Base-by-base conservation (phyloP, 2,888 invertebrate species). In the Drosophila peninsularis region DNA sequence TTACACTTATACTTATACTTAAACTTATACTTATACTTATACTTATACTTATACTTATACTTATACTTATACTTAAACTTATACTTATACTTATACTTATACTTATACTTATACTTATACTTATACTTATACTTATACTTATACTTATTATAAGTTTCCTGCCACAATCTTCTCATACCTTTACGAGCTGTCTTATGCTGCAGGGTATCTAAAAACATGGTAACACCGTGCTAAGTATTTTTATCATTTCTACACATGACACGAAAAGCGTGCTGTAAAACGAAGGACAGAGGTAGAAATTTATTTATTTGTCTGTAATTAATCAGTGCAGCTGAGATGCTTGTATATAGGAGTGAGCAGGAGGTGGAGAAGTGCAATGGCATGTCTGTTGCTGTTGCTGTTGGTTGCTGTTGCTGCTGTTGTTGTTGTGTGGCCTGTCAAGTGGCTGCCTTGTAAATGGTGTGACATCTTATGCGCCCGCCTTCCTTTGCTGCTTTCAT, bases 261-360 rank as follows among this genome's bases (percentile, higher is more conserved):
- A 85, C 57, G 45, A 45, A 24, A 52, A 47, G 36, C 49, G 37
- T 37, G 41, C 34, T n/a, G 27, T 17, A 17, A 44, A 10, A 21
- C 41, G 57, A 44, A 34, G 30, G 30, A 24, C 47, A 17, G 49
- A 39, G 52, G 41, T 27, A 21, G 60, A 53, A 70, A 66, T 52
- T 52, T 52, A 87, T 88, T 85, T 82, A 85, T 82, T 82, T 82
- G 82, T 71, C 69, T 63, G 77, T 62, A 71, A 82, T 82, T 88
- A 85, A 88, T 88, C 82, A 82, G 80, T 44, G 68, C 39, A 52
- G 42, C 52, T 24, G 65, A 61, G 55, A 70, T 52, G 45, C 34
- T 11, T 10, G 17, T 19, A 2, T 13, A 44, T 21, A 62, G 19
- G 17, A 7, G 9, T 17, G 45, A 30, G 27, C 19, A 13, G 10